These are phyloP conservation scores for Aythya fuligula DNA, from an alignment of 2,797 vertebrate species.

Conservation along the genomic window DNA sequence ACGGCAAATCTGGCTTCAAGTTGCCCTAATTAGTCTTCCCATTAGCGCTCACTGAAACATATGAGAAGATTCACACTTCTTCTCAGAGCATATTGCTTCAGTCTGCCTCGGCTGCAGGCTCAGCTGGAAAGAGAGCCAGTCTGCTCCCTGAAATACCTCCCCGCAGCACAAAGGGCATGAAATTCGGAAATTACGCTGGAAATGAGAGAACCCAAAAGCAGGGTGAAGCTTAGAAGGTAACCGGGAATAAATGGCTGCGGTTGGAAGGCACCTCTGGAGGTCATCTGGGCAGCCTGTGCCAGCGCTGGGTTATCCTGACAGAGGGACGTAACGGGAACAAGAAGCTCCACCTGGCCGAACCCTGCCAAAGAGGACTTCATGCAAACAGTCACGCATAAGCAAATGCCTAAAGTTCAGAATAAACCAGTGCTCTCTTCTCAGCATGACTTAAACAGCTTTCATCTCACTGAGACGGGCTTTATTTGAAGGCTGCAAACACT, in stretches of 20 bases:
- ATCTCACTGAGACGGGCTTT: background rate
- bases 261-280: background rate
- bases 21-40: constrained; percentile 40
- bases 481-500: background rate
- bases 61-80: constrained; percentile 41
- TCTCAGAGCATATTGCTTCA: constrained; percentile 36
- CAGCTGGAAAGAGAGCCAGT: background rate
- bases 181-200: background rate
- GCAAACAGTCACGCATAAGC: background rate
- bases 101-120: constrained; percentile 27
- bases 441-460: background rate
- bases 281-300: background rate
- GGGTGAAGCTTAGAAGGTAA: background rate
- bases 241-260: background rate
- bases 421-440: background rate
- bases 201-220: background rate
- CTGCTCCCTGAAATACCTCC: background rate
- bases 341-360: background rate
- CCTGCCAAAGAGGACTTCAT: background rate
- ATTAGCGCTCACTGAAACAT: constrained; percentile 16
- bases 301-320: background rate
- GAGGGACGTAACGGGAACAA: background rate
- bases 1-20: constrained; percentile 44
- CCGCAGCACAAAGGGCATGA: background rate
- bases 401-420: background rate